These are phyloP conservation scores for Hipparchia semele DNA, from an alignment of 2,888 invertebrate species.

Conservation along the genomic window DNA sequence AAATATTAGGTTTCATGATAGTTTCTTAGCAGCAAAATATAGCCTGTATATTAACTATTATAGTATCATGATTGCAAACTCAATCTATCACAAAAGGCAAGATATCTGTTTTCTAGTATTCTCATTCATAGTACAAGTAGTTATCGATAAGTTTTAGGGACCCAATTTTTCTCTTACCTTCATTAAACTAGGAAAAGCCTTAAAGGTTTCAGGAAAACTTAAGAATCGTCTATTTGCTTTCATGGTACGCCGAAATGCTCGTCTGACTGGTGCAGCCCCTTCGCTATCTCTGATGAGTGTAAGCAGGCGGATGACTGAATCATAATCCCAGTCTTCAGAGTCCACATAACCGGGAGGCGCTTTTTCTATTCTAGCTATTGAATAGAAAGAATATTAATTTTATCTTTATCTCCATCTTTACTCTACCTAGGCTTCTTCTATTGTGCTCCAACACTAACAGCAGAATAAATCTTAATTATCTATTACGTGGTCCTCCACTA, in stretches of 20 bases:
- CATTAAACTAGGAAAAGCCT: slow-evolving; percentile 54
- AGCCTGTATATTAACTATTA: no score
- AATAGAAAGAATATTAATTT: not conserved
- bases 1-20: no score
- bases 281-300: slow-evolving; percentile 51
- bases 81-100: no score
- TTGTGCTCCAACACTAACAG: no score
- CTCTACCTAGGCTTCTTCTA: no score
- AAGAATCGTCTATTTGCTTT: slow-evolving; percentile 44
- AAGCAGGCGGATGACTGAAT: slow-evolving; percentile 56
- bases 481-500: no score
- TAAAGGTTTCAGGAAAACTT: slow-evolving; percentile 46
- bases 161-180: slow-evolving; percentile 42
- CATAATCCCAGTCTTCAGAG: slow-evolving; percentile 53
- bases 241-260: slow-evolving; percentile 46
- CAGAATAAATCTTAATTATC: no score
- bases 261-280: slow-evolving; percentile 46
- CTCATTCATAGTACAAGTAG: no score
- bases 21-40: no score
- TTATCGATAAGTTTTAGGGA: not conserved
- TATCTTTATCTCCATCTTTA: not conserved
- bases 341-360: slow-evolving; percentile 56
- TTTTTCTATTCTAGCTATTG: slow-evolving; percentile 48
- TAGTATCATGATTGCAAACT: no score
- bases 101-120: no score